Evolutionary conservation across 2,888 invertebrate genomes (phyloP).

Genomic region (Drosophila aldrichi): DNA sequence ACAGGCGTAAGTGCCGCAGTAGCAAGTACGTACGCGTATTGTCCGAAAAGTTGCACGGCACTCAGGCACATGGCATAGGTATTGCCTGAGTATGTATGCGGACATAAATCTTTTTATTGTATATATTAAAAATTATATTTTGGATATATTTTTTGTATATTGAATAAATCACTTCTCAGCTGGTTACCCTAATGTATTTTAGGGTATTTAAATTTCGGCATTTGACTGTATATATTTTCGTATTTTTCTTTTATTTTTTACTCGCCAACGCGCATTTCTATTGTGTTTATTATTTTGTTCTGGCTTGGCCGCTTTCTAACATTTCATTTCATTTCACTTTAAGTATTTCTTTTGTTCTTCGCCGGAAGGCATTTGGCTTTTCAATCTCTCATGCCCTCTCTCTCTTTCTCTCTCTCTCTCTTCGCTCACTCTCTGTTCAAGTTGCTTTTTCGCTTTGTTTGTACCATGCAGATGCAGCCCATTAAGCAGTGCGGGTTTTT

Average conservation of each 20-base stretch:
- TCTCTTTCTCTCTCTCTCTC: background rate
- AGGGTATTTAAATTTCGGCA: slow-evolving; percentile 22
- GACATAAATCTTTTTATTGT: background rate
- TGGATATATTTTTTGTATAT: background rate
- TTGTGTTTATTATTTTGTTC: slow-evolving; percentile 59
- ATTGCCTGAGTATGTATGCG: background rate
- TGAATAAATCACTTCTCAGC: background rate
- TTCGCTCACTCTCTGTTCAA: slow-evolving; percentile 2
- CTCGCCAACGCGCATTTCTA: slow-evolving; percentile 46
- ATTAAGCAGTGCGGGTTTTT: slow-evolving; percentile 36
- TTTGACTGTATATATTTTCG: slow-evolving; percentile 1
- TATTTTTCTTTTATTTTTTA: slow-evolving; percentile 10
- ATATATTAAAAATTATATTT: background rate
- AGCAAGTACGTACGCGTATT: slow-evolving; percentile 14
- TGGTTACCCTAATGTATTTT: background rate
- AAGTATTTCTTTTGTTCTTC: slow-evolving; percentile 44
- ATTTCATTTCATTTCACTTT: slow-evolving; percentile 39
- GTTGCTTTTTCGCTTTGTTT: slow-evolving; percentile 47
- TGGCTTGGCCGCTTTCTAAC: slow-evolving; percentile 28
- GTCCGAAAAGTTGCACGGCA: slow-evolving; percentile 6
- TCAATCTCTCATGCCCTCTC: slow-evolving; percentile 39
- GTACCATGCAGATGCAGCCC: slow-evolving; percentile 48
- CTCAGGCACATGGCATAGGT: background rate
- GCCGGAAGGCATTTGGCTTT: slow-evolving; percentile 51
- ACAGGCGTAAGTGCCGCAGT: slow-evolving; percentile 46